Percentiles rank a stretch among this genome's conserved stretches.
Evolutionary conservation across 2,113 vertebrate species (phyloP).

Genomic region (Nettapus auritus): DNA sequence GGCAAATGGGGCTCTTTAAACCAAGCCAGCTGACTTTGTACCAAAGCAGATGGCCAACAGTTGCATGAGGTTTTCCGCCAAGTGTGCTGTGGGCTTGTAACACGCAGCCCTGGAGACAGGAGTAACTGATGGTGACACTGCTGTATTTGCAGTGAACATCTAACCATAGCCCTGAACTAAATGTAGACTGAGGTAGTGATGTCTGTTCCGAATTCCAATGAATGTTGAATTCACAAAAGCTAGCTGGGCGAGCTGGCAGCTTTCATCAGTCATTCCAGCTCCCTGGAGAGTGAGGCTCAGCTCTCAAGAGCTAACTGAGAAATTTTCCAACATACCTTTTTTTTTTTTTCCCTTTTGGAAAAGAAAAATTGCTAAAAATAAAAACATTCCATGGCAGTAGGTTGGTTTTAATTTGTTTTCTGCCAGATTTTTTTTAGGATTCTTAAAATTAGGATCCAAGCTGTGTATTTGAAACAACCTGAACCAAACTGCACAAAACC

Average conservation of each 20-base stretch:
- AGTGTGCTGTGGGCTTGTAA: conserved; percentile 19
- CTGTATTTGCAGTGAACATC: neutral
- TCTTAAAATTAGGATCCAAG: neutral
- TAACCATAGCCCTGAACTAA: neutral
- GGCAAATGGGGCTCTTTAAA: neutral
- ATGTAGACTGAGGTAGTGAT: neutral
- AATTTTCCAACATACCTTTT: neutral
- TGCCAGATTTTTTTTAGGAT: neutral
- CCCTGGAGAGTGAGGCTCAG: neutral
- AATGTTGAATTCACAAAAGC: neutral
- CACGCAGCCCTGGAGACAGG: conserved; percentile 40
- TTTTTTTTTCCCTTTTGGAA: neutral
- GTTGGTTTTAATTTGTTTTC: neutral
- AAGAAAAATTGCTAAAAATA: neutral
- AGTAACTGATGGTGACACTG: neutral
- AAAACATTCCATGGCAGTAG: neutral
- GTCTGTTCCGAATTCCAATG: neutral
- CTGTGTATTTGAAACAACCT: neutral
- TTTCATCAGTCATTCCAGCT: neutral
- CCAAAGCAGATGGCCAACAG: conserved; percentile 46
- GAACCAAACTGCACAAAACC: neutral
- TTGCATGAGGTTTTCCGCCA: conserved; percentile 53
- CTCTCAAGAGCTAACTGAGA: neutral
- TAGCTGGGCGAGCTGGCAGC: neutral
- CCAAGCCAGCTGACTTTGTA: conserved; percentile 13